phyloP scores from a whole-genome alignment of 2,797 vertebrate genomes.

The Graptemys geographica region DNA sequence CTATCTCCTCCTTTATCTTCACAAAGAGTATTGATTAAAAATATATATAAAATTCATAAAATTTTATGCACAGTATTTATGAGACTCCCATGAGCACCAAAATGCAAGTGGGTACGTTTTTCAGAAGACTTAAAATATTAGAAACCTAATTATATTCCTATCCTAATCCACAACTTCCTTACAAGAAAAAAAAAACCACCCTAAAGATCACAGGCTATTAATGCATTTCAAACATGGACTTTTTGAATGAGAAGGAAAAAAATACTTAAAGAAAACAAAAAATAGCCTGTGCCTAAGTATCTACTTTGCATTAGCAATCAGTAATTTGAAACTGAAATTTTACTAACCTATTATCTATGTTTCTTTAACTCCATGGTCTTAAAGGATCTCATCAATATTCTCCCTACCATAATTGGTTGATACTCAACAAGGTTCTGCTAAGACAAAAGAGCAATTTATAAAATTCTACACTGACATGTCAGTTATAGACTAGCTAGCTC shows the following conservation, averaged over 20 bases:
- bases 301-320: neutral
- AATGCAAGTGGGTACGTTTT: neutral
- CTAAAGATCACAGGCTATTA: neutral
- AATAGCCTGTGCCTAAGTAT: neutral
- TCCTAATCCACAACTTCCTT: neutral
- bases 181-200: neutral
- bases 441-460: neutral
- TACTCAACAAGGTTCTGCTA: conserved; percentile 67
- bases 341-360: conserved; percentile 82
- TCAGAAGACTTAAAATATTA: neutral
- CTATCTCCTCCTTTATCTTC: neutral
- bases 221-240: neutral
- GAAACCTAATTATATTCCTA: neutral
- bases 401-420: conserved; percentile 81
- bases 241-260: neutral
- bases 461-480: neutral
- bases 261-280: too few relatives aligned
- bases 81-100: neutral
- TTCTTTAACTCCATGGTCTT: conserved; percentile 78
- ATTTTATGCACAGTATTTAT: too few relatives aligned
- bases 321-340: neutral
- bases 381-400: conserved; percentile 79
- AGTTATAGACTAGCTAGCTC: neutral
- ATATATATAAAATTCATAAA: too few relatives aligned
- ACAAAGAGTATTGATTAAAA: neutral